These are phyloP conservation scores for Drosophila falleni DNA, from an alignment of 2,888 invertebrate species.

Conservation along the genomic window DNA sequence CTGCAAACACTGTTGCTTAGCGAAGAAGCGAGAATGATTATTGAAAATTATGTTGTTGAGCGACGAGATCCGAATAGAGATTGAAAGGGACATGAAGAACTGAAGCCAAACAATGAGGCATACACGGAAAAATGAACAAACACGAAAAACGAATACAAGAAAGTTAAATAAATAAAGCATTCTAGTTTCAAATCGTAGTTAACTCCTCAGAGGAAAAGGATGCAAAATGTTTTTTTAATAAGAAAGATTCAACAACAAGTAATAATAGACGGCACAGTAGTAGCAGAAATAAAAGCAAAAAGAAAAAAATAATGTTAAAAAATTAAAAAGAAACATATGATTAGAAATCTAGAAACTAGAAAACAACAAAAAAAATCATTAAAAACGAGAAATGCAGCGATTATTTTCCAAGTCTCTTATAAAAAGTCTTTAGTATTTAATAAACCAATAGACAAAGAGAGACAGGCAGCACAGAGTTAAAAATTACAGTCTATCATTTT, in stretches of 20 bases:
- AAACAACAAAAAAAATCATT: constrained; percentile 10
- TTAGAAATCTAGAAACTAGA: constrained; percentile 23
- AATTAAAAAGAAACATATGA: constrained; percentile 41
- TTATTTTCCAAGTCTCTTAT: constrained; percentile 58
- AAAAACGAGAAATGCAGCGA: constrained; percentile 30
- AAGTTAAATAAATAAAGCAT: constrained; percentile 41
- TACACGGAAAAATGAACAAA: constrained; percentile 59
- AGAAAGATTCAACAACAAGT: constrained; percentile 13
- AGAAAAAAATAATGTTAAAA: constrained; percentile 43
- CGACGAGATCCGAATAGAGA: constrained; percentile 20
- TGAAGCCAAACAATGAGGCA: constrained; percentile 65
- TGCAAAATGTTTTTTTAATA: constrained; percentile 37
- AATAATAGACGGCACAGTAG: constrained; percentile 34
- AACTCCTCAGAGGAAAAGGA: constrained; percentile 30
- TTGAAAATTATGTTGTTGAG: constrained; percentile 7
- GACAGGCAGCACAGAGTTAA: constrained; percentile 18
- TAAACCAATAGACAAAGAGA: constrained; percentile 17
- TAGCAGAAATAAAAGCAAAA: constrained; percentile 62
- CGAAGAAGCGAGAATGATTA: constrained; percentile 14
- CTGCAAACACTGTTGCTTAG: constrained; percentile 39
- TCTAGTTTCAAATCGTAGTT: constrained; percentile 49
- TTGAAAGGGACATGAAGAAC: constrained; percentile 26
- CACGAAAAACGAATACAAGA: constrained; percentile 30
- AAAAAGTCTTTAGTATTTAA: constrained; percentile 52
- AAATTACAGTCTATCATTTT: constrained; percentile 59